Evolutionary conservation across 2,797 vertebrate genomes (phyloP).

Genomic region (Decapterus maruadsi): DNA sequence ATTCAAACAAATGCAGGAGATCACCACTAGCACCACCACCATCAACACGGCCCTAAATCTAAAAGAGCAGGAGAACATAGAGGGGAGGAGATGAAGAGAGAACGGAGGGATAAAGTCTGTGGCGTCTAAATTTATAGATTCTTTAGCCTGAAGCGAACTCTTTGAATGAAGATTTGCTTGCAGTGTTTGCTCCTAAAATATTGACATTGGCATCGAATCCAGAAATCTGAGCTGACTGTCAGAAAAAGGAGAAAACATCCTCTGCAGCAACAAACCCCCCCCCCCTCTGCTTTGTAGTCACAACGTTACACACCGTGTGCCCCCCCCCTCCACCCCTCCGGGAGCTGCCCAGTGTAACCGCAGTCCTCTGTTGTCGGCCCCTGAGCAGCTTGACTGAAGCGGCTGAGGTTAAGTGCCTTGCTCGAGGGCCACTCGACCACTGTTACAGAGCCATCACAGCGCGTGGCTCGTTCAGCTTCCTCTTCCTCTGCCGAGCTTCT

Average conservation of each 20-base stretch:
- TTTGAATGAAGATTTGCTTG: slow-evolving; percentile 43
- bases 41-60: background rate
- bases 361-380: slow-evolving; percentile 30
- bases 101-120: background rate
- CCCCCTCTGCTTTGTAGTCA: slow-evolving; percentile 25
- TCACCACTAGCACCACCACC: background rate
- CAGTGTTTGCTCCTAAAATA: slow-evolving; percentile 48
- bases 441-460: slow-evolving; percentile 30
- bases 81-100: slow-evolving; percentile 13
- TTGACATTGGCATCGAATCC: slow-evolving; percentile 23
- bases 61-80: slow-evolving; percentile 6
- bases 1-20: slow-evolving; percentile 5
- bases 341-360: slow-evolving; percentile 25
- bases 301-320: slow-evolving; percentile 4
- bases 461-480: slow-evolving; percentile 9
- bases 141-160: slow-evolving; percentile 28
- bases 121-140: slow-evolving; percentile 41
- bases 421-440: slow-evolving; percentile 59
- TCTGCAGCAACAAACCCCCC: slow-evolving; percentile 6
- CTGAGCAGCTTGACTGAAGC: slow-evolving; percentile 29
- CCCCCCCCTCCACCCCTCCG: slow-evolving; percentile 1
- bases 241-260: slow-evolving; percentile 28
- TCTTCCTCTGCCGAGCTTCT: slow-evolving; percentile 20
- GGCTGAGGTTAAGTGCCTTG: slow-evolving; percentile 61
- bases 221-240: slow-evolving; percentile 33